Percentiles rank a stretch among this genome's conserved stretches.
These are phyloP conservation scores for Acanthiza pusilla DNA, from an alignment of 2,797 vertebrate species.

Conservation along the genomic window DNA sequence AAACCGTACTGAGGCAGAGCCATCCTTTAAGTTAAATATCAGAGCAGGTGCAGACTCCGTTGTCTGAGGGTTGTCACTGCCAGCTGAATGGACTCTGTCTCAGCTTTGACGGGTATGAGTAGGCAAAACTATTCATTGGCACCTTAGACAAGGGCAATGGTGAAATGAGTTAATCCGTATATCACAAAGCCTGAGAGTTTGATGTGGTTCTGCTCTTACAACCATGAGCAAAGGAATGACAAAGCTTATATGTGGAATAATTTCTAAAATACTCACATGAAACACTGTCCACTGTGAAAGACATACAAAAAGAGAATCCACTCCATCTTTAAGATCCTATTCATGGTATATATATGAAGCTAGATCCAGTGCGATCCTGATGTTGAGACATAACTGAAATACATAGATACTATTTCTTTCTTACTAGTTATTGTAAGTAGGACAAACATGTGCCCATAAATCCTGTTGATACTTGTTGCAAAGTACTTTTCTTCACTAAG, in stretches of 20 bases:
- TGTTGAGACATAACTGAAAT: neutral
- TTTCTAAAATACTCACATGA: neutral
- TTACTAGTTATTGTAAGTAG: neutral
- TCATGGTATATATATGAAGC: neutral
- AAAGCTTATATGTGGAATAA: neutral
- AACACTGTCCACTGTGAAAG: neutral
- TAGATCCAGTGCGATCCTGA: neutral
- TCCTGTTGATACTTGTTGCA: neutral
- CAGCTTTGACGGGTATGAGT: neutral
- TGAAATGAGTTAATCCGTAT: neutral
- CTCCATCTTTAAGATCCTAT: neutral
- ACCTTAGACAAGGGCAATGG: neutral
- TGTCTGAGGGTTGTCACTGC: neutral
- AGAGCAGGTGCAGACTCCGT: slow-evolving; percentile 47
- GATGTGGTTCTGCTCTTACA: neutral
- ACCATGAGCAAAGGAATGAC: neutral
- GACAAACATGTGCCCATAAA: neutral
- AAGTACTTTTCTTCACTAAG: neutral
- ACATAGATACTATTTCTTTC: neutral
- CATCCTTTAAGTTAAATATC: slow-evolving; percentile 30
- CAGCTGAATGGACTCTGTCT: neutral
- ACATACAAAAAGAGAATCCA: neutral
- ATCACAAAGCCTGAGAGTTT: neutral
- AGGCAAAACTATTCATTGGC: neutral
- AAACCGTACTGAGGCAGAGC: slow-evolving; percentile 7